Evolutionary conservation across 1,140 invertebrate species (phyloP).

Genomic region (Trinorchestia longiramus): DNA sequence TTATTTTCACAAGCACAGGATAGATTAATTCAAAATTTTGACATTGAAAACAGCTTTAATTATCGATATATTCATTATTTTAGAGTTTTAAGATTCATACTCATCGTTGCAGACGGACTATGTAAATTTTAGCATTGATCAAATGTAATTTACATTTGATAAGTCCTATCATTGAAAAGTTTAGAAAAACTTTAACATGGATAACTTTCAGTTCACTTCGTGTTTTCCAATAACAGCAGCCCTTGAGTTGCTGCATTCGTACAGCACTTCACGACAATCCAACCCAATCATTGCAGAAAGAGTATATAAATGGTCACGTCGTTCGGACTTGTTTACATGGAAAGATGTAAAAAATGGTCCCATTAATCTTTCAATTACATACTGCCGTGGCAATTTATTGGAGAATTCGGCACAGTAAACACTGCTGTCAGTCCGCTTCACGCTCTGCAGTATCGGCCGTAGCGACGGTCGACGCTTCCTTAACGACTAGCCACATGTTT

Average conservation of each 20-base stretch:
- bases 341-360: not conserved
- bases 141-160: not conserved
- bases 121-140: not conserved
- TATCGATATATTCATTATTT: no score
- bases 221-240: not conserved
- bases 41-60: no score
- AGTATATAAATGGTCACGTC: not conserved
- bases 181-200: no score
- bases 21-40: no score
- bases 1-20: no score
- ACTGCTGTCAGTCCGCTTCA: not conserved
- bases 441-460: not conserved
- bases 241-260: not conserved
- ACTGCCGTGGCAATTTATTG: not conserved
- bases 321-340: not conserved
- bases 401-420: conserved; percentile 20
- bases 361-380: conserved; percentile 51
- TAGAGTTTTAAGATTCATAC: not conserved
- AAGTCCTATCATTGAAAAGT: not conserved
- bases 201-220: no score
- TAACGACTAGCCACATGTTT: not conserved
- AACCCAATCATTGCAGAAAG: not conserved
- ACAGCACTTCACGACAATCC: not conserved
- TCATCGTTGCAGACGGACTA: not conserved
- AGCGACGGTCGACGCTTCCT: not conserved